phyloP scores from a whole-genome alignment of 1,140 invertebrate genomes.

The Myzus persicae region DNA sequence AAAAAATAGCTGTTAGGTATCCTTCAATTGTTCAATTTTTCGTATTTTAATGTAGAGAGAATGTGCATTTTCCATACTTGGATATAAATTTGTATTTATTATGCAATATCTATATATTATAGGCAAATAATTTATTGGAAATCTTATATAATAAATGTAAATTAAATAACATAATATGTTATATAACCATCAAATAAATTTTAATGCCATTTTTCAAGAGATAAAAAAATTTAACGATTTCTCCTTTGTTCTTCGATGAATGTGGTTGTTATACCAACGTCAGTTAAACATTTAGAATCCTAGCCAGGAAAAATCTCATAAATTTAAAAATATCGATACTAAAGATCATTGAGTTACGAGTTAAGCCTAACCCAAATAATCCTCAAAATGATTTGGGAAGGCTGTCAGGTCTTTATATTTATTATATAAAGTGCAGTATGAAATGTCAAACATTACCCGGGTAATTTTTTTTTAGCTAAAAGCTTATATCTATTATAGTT shows the following conservation, averaged over 20 bases:
- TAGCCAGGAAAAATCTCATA: background rate
- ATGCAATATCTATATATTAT: background rate
- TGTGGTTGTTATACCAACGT: background rate
- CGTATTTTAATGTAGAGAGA: background rate
- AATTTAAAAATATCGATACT: constrained; percentile 22
- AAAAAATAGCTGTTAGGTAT: background rate
- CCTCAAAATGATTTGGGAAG: constrained; percentile 14
- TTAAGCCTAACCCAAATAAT: background rate
- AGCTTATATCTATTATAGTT: constrained; percentile 1
- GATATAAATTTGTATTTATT: too few species aligned
- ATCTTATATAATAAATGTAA: background rate
- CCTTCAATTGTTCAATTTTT: background rate
- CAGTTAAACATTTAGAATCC: background rate
- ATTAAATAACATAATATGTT: too few species aligned
- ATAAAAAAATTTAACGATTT: background rate
- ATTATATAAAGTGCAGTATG: background rate
- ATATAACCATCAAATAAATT: background rate
- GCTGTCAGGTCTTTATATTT: constrained; percentile 8
- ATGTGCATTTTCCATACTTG: too few species aligned
- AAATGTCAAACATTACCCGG: background rate
- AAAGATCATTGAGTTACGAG: constrained; percentile 12
- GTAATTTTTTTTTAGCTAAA: background rate
- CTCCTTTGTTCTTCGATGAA: background rate
- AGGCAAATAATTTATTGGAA: background rate
- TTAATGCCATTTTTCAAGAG: background rate